Conservation (phyloP, 2,797 vertebrate species). For the Chrysocyon brachyurus region DNA sequence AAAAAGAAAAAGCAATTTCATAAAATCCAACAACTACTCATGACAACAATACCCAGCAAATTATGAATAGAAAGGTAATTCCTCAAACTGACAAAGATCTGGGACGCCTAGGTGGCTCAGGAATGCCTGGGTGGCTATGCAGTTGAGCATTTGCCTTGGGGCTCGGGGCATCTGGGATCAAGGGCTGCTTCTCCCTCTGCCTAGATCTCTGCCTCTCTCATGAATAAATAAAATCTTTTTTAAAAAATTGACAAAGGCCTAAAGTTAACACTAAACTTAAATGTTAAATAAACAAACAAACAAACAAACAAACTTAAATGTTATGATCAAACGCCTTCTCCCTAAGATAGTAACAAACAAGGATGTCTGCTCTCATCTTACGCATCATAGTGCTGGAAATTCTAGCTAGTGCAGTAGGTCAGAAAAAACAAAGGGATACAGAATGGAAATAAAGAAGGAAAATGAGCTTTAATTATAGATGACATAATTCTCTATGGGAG, state of each 20-base stretch:
- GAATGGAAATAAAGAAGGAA: not conserved
- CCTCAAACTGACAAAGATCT: not conserved
- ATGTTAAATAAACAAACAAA: too few species aligned
- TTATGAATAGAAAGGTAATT: not conserved
- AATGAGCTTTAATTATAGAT: not conserved
- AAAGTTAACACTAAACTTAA: not conserved
- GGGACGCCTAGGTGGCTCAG: too few species aligned
- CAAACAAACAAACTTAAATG: not conserved
- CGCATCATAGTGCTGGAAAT: not conserved
- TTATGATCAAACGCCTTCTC: not conserved
- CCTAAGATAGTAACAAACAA: not conserved
- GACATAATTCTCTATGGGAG: not conserved
- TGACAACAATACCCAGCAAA: not conserved
- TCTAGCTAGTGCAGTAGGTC: not conserved
- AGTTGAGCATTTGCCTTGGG: too few species aligned
- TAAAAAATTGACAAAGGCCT: not conserved
- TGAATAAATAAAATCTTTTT: too few species aligned
- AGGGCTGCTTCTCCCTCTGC: too few species aligned
- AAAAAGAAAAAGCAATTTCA: not conserved
- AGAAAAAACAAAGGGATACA: not conserved
- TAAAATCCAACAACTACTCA: not conserved
- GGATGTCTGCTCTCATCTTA: not conserved
- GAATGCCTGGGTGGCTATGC: too few species aligned
- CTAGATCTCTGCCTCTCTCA: too few species aligned
- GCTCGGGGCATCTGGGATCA: too few species aligned